A percentile compares a stretch with the other conserved stretches of the same genome.
These are phyloP conservation scores for Odontamblyopus lacepedii DNA, from an alignment of 2,797 vertebrate species.

Conservation along the genomic window DNA sequence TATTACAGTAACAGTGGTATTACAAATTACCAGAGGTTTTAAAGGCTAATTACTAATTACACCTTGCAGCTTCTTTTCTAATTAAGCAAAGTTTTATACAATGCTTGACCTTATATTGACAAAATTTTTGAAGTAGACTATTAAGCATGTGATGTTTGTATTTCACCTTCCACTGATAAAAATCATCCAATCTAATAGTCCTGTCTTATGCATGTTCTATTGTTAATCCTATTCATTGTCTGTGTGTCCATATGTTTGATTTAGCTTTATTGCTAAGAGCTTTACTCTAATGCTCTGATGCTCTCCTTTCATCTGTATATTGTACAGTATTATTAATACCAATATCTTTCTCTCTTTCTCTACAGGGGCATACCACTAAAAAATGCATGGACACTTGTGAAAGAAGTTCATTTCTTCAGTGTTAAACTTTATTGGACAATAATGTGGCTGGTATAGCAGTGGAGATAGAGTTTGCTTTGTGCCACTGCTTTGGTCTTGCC, in stretches of 20 bases:
- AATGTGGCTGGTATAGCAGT: slow-evolving; percentile 10
- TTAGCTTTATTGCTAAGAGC: slow-evolving; percentile 12
- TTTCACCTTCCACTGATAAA: background rate
- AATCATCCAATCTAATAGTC: background rate
- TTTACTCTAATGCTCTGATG: slow-evolving; percentile 23
- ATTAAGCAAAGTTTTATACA: background rate
- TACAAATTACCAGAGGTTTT: background rate
- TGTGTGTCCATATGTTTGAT: slow-evolving; percentile 8
- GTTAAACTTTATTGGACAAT: slow-evolving; percentile 26
- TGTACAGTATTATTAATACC: background rate
- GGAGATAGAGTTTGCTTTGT: slow-evolving; percentile 28
- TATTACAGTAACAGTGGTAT: too few species aligned
- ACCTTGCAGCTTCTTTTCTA: background rate
- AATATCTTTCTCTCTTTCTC: slow-evolving; percentile 20
- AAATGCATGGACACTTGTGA: slow-evolving; percentile 38
- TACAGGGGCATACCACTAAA: slow-evolving; percentile 60
- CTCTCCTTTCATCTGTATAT: background rate
- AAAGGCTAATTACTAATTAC: background rate
- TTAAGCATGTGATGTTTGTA: too few species aligned
- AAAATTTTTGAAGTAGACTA: too few species aligned
- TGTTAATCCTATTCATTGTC: slow-evolving; percentile 8
- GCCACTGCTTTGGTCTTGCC: slow-evolving; percentile 19
- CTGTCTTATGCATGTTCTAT: background rate
- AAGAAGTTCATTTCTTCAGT: slow-evolving; percentile 29
- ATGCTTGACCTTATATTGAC: background rate